Base-by-base conservation (phyloP, 1,140 invertebrate species). In the Teleogryllus occipitalis region DNA sequence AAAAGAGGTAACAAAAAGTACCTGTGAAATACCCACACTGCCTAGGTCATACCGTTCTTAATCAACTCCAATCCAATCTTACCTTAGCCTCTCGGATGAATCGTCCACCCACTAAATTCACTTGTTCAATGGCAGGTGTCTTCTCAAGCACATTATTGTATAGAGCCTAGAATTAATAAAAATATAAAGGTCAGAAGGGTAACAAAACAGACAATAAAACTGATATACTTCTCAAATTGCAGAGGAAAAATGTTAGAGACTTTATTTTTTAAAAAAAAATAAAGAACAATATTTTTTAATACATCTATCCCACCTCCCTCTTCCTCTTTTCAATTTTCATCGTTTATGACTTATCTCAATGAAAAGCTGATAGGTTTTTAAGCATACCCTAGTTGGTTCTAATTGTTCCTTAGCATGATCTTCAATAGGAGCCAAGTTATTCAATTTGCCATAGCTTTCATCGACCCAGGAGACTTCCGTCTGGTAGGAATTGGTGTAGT, bases 81-180 rank as follows among this genome's bases (percentile, higher is more conserved):
- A 99, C 97, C 96, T 98, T 98, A 82, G 97, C 97, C 89, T 99
- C 97, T 82, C 97, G 91, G 84, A 99, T 98, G 86, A 96, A 96
- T 86, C 96, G 91, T 84, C 96, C 97, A 83, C 97, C 97, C 85
- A 95, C 94, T 82, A 94, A 90, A 87, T 99, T 99, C 83, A 98
- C 95, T 85, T 95, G 93, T 88, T 99, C 97, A 84, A 99, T 97
- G 84, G 94, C 93, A 83, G 94, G 93, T 82, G 94, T 96, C 84
- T 94, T 91, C 86, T 98, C 96, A 83, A 96, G 92, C 81, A 97
- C 92, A 85, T 90, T 92, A 84, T 96, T 96, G 85, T 98, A 93
- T 84, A 98, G 90, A 84, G 92, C 94, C 97, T 98, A 39, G 27
- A 39, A 39, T 39, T 39, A 2, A 39, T 39, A 88, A 81, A 90